phyloP scores from a whole-genome alignment of 2,113 vertebrate species.

The Prochilodus magdalenae region DNA sequence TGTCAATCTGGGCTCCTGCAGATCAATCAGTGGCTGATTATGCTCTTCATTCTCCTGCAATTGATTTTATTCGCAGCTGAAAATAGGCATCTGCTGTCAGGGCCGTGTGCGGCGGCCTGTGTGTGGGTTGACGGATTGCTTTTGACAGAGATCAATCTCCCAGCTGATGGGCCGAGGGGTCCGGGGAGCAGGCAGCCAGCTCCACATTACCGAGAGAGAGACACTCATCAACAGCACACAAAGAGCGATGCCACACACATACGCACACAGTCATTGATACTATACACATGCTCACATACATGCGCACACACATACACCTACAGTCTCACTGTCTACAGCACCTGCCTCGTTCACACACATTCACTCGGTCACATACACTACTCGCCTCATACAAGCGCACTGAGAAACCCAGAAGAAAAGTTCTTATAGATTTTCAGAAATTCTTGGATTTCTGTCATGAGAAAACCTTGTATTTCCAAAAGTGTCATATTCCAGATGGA shows the following conservation, averaged over 20 bases:
- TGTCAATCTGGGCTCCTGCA: constrained; percentile 65
- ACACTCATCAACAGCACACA: constrained; percentile 35
- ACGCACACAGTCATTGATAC: constrained; percentile 32
- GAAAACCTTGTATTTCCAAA: no score
- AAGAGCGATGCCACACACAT: constrained; percentile 40
- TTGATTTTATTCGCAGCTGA: constrained; percentile 71
- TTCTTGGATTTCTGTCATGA: no score
- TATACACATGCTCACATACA: constrained; percentile 43
- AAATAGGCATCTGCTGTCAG: constrained; percentile 69
- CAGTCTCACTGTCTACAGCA: not conserved
- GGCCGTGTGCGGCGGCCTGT: constrained; percentile 45
- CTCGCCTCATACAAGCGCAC: not conserved
- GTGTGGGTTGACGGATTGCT: constrained; percentile 66
- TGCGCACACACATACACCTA: constrained; percentile 22
- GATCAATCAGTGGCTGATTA: constrained; percentile 72
- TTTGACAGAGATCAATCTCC: constrained; percentile 75
- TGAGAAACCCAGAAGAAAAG: not conserved
- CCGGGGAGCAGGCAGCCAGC: constrained; percentile 56
- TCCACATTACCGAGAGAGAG: constrained; percentile 54
- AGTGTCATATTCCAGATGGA: no score
- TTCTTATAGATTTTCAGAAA: not conserved
- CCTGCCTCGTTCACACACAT: not conserved
- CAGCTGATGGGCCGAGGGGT: constrained; percentile 66
- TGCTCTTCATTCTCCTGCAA: constrained; percentile 68
- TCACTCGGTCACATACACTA: not conserved